Base-by-base conservation (phyloP, 2,797 vertebrate genomes). In the Parauchenoglanis punctatus region DNA sequence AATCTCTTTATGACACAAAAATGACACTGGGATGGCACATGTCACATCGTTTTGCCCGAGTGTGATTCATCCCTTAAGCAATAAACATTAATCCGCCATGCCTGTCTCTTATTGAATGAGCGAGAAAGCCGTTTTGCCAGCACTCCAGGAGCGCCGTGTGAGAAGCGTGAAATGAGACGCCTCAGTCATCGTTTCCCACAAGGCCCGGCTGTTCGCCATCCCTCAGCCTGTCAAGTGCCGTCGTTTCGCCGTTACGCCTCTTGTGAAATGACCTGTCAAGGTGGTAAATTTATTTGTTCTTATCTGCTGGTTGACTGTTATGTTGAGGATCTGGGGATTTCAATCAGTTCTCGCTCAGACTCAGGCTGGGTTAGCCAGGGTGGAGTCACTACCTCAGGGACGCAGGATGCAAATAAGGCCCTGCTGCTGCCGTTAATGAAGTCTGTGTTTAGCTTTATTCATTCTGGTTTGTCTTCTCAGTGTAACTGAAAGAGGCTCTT, bases 231-330 rank as follows among this genome's bases (percentile, higher is more conserved):
- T 93, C 94, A 65, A 40, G 90, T 85, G 11, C 82, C 46, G 84
- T 93, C 88, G 93, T 93, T 93, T 94, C 89, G 92, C 93, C 91
- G 87, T 93, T 92, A 90, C 91, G 90, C 92, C 90, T 94, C 87
- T 88, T 75, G 90, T 92, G 93, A 91, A 95, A 94, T 94, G 93
- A 94, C 93, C 93, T 94, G 94, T 94, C 94, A 93, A 92, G 91
- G 90, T 91, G 91, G 88, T 88, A 90, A 94, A 95, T 95, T 90
- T 94, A 94, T 95, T 94, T 94, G 92, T 91, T 94, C 93, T 95
- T 93, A 95, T 95, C 93, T 94, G 91, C 89, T 87, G 92, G 92
- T 94, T 93, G 94, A 94, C 93, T 95, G 94, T 93, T 92, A 93
- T 91, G 92, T 92, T 89, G 92, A 91, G 92, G 92, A 93, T 93